These are phyloP conservation scores for Plutomurus gul DNA, from an alignment of 1,140 invertebrate species.

Conservation along the genomic window DNA sequence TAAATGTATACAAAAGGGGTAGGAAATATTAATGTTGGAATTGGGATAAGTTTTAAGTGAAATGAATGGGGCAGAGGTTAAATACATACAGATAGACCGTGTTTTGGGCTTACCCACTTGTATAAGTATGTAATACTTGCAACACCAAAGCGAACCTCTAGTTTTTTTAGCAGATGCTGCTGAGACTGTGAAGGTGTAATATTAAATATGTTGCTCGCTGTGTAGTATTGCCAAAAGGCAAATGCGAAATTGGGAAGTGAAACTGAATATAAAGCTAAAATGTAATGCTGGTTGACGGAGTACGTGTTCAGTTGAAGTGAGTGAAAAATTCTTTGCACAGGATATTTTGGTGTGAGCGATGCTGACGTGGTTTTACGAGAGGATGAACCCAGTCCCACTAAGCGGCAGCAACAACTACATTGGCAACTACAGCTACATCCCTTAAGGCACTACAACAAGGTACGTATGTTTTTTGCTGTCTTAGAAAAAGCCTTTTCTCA, in stretches of 20 bases:
- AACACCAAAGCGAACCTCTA: background rate
- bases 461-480: background rate
- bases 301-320: background rate
- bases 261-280: conserved; percentile 14
- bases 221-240: background rate
- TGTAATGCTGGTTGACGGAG: background rate
- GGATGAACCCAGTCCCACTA: conserved; percentile 14
- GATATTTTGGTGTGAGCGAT: conserved; percentile 46
- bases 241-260: conserved; percentile 6
- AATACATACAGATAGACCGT: too few relatives aligned
- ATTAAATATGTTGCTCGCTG: background rate
- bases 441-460: conserved; percentile 34
- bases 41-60: background rate
- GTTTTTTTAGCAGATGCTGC: background rate
- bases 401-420: conserved; percentile 7
- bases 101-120: too few relatives aligned
- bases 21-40: background rate
- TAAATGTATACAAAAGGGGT: background rate
- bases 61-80: too few relatives aligned
- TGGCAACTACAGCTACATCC: background rate
- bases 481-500: background rate
- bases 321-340: conserved; percentile 35
- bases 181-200: background rate
- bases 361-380: conserved; percentile 42
- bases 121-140: too few relatives aligned